phyloP scores from a whole-genome alignment of 2,113 vertebrate species.

The Eupsittula cactorum region DNA sequence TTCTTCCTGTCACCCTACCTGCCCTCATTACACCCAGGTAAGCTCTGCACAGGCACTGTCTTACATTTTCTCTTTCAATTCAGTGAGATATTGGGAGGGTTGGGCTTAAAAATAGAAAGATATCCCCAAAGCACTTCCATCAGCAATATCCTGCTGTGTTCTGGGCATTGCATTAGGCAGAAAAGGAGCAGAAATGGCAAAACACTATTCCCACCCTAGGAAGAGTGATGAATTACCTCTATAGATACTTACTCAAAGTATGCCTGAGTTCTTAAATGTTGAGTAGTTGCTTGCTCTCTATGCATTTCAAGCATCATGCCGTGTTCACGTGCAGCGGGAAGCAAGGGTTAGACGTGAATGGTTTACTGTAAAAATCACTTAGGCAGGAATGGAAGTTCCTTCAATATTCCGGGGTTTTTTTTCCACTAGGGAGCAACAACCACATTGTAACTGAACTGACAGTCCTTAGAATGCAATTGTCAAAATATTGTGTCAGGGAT shows the following conservation, averaged over 20 bases:
- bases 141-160: background rate
- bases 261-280: background rate
- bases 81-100: background rate
- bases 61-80: background rate
- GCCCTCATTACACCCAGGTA: background rate
- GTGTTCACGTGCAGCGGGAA: background rate
- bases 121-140: background rate
- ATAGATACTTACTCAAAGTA: background rate
- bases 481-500: constrained; percentile 73
- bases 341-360: constrained; percentile 34
- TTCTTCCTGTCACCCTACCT: background rate
- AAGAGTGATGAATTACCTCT: background rate
- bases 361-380: constrained; percentile 40
- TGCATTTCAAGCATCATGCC: background rate
- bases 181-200: background rate
- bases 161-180: background rate
- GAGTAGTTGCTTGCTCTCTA: background rate
- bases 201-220: background rate
- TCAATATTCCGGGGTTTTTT: constrained; percentile 2
- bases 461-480: constrained; percentile 60
- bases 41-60: background rate
- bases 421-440: constrained; percentile 48
- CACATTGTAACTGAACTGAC: constrained; percentile 62
- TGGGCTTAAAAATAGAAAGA: background rate
- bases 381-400: constrained; percentile 44